Conservation (phyloP, 1,140 invertebrate genomes). For the Megalonaias nervosa region DNA sequence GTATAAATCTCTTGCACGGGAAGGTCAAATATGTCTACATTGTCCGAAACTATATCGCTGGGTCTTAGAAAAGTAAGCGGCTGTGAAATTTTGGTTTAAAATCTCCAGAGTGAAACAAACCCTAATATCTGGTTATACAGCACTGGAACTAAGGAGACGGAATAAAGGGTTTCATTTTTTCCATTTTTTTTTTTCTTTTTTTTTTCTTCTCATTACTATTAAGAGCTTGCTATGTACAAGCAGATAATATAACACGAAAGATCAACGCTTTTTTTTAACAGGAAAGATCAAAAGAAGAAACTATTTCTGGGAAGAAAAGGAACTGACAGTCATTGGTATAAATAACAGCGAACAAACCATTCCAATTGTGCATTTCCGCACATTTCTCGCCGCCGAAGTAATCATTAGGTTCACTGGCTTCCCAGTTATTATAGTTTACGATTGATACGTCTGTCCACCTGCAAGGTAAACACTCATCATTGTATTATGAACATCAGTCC, state of each 20-base stretch:
- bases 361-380: conserved; percentile 26
- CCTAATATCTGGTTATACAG: too few species aligned
- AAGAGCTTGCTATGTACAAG: not conserved
- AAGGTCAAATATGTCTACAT: too few species aligned
- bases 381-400: conserved; percentile 44
- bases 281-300: not conserved
- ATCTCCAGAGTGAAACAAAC: too few species aligned
- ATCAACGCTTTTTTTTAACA: too few species aligned
- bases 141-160: too few species aligned
- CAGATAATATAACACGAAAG: too few species aligned
- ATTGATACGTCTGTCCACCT: conserved; percentile 47
- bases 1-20: too few species aligned
- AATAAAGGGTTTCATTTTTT: not conserved
- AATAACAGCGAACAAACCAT: not conserved
- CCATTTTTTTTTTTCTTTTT: not conserved
- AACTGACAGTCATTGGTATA: not conserved
- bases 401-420: conserved; percentile 49
- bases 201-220: not conserved
- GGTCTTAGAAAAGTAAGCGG: too few species aligned
- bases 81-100: too few species aligned
- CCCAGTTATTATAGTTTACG: conserved; percentile 43
- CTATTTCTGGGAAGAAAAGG: not conserved
- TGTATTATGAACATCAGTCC: not conserved
- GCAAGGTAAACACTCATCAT: not conserved
- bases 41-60: too few species aligned